Conservation (phyloP, 2,113 vertebrate species). For the Megalops atlanticus region DNA sequence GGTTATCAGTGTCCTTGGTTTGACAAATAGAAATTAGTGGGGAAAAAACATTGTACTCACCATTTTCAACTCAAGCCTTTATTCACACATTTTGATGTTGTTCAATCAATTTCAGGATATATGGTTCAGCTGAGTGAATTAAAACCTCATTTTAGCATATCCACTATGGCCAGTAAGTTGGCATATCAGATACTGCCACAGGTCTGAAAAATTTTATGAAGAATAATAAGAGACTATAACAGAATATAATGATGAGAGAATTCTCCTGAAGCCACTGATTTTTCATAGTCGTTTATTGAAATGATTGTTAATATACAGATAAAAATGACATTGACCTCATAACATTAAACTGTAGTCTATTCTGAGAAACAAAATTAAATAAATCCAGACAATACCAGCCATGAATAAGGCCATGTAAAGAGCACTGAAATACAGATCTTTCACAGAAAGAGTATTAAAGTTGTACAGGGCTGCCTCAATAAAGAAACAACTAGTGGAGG, state of each 20-base stretch:
- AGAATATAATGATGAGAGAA: not conserved
- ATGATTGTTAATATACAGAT: conserved; percentile 15
- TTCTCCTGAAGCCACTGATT: not conserved
- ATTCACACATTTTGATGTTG: too few species aligned
- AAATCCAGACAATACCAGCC: conserved; percentile 5
- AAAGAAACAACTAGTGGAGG: not conserved
- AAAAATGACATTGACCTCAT: not conserved
- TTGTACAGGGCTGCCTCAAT: conserved; percentile 12
- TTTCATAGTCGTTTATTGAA: conserved; percentile 24
- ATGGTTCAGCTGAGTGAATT: too few species aligned
- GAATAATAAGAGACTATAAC: too few species aligned
- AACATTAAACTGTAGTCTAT: conserved; percentile 17
- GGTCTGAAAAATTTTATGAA: too few species aligned
- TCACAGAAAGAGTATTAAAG: conserved; percentile 71
- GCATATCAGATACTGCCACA: too few species aligned
- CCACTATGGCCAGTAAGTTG: too few species aligned
- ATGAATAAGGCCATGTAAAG: conserved; percentile 20
- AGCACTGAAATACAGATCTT: conserved; percentile 53
- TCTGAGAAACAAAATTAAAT: conserved; percentile 11
- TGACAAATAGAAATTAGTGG: too few species aligned
- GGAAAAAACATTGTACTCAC: too few species aligned
- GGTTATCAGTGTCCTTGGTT: too few species aligned
- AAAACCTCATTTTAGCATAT: too few species aligned
- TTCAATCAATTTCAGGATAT: too few species aligned
- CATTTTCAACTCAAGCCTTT: too few species aligned